Conservation (phyloP, 2,113 vertebrate genomes). For the Tretioscincus oriximinensis region DNA sequence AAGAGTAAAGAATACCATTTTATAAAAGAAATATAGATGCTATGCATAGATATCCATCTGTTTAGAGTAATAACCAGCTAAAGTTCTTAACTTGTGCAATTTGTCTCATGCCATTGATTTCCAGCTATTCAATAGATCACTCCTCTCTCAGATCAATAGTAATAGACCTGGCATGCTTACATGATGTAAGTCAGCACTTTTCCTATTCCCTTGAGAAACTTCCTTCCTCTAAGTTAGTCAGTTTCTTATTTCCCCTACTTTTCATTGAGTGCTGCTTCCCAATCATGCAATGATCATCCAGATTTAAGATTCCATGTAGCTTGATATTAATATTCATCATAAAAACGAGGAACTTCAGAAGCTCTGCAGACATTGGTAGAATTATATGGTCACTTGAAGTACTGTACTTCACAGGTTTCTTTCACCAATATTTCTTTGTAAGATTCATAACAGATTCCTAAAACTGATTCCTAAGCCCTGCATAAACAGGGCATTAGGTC, state of each 20-base stretch:
- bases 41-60: background rate
- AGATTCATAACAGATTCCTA: no score
- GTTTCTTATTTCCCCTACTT: background rate
- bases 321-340: no score
- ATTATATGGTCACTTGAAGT: no score
- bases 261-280: background rate
- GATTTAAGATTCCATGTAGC: background rate
- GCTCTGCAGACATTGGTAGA: no score
- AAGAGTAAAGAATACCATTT: background rate
- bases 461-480: no score
- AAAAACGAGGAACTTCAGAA: no score
- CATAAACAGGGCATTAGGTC: no score
- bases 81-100: background rate
- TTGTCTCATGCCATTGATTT: background rate
- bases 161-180: background rate
- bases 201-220: conserved; percentile 1
- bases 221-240: background rate
- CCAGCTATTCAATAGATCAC: conserved; percentile 9
- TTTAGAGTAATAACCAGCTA: background rate
- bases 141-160: conserved; percentile 19
- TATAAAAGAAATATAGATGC: background rate
- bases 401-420: no score
- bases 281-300: background rate
- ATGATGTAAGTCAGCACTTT: conserved; percentile 17
- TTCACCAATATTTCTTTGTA: no score